Base-by-base conservation (phyloP, 2,888 invertebrate species). In the Noctua comes region DNA sequence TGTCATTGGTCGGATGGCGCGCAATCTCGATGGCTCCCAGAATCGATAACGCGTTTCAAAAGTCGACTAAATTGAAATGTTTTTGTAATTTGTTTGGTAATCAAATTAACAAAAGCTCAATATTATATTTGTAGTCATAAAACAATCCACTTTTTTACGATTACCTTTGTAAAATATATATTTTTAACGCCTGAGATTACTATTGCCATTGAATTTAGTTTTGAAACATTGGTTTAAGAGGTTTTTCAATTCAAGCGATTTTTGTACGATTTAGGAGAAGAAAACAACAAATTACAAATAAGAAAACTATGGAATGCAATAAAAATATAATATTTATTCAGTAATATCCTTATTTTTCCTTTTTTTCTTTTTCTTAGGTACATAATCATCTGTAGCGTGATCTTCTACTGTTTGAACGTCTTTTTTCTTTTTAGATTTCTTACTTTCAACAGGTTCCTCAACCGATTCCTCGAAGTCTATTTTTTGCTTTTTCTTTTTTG, bases 361-460 rank as follows among this genome's bases (percentile, higher is more conserved):
- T 85, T 95, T 94, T 87, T 95, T 95, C 89, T 95, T 96, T 87
- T 94, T 95, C 89, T 94, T 95, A 76, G 94, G 93, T 46, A 93
- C 88, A 88, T 90, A 88, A 79, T 91, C 90, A 81, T 89, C 88
- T 72, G 84, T 86, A 68, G 43, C 57, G 71, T 82, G 76, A 66
- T 80, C 80, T 66, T 81, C 86, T 43, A 81, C 77, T 75, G 57
- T 79, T 66, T 79, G 80, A 66, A 64, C 11, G 46, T 48, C 43
- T 73, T 72, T 86, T 65, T 77, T 79, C 77, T 79, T 83, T 75
- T 82, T 83, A 0, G 70, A 77, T 73, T 80, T 77, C 73, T 85
- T 82, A 62, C 6, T 73, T 65, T 76, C 51, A 65, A 74, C 27
- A 57, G 64, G 27, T 62, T 82, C 74, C 24, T 87, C 76, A 73